A percentile compares a stretch with the other conserved stretches of the same genome.
These are phyloP conservation scores for Silurus lanzhouensis DNA, from an alignment of 2,797 vertebrate genomes.

Conservation along the genomic window DNA sequence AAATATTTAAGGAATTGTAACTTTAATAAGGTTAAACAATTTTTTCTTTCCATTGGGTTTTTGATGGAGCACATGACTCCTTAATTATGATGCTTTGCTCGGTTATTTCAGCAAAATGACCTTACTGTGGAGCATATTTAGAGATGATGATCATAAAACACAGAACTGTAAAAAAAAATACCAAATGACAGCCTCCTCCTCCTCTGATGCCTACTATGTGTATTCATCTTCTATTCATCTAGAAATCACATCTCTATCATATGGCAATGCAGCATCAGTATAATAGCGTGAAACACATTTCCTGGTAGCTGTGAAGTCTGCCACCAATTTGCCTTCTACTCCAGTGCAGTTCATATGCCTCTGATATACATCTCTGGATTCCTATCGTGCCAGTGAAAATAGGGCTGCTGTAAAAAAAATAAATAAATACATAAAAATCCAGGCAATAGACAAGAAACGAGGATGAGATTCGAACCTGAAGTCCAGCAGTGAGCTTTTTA, in stretches of 20 bases:
- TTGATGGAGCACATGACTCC: not conserved
- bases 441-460: not conserved
- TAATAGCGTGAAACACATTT: not conserved
- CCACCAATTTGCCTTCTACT: slow-evolving; percentile 12
- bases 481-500: not conserved
- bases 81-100: not conserved
- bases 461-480: not conserved
- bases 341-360: not conserved
- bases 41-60: not conserved
- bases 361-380: not conserved
- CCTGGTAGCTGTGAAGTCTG: not conserved
- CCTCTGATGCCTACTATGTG: not conserved
- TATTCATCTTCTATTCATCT: not conserved
- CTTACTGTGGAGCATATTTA: not conserved
- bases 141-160: slow-evolving; percentile 2
- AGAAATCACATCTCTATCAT: not conserved
- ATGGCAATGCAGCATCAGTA: not conserved
- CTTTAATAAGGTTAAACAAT: not conserved
- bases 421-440: not conserved
- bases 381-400: not conserved
- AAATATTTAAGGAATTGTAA: not conserved
- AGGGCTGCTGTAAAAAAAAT: not conserved
- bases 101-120: not conserved
- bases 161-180: not conserved
- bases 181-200: not conserved